A percentile compares a stretch with the other conserved stretches of the same genome.
Evolutionary conservation across 2,113 vertebrate genomes (phyloP).

Genomic region (Ptilonorhynchus violaceus): DNA sequence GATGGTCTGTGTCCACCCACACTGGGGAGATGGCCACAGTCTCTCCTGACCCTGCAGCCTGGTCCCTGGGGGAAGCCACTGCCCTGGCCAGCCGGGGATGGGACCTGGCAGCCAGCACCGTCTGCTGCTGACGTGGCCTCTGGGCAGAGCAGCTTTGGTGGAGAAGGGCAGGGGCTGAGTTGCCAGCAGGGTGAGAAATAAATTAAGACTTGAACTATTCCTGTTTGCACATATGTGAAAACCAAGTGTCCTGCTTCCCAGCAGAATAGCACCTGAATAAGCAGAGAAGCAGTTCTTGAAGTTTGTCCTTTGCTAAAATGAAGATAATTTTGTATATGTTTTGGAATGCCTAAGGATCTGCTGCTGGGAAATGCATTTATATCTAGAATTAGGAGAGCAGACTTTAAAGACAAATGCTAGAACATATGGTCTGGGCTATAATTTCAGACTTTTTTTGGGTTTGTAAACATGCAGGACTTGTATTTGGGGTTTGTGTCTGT

Average conservation of each 20-base stretch:
- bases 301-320: neutral
- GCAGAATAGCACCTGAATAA: neutral
- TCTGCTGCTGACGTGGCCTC: conserved; percentile 81
- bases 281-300: neutral
- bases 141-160: neutral
- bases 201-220: neutral
- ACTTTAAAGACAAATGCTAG: neutral
- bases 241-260: neutral
- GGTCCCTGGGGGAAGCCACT: neutral
- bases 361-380: conserved; percentile 1
- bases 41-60: neutral
- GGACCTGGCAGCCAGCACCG: conserved; percentile 69
- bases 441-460: neutral
- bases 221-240: neutral
- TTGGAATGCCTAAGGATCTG: neutral
- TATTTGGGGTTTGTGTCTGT: neutral
- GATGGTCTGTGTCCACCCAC: rapidly evolving
- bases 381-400: neutral
- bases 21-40: neutral
- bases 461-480: neutral
- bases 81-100: conserved; percentile 70
- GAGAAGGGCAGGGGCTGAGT: conserved; percentile 36
- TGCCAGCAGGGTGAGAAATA: conserved; percentile 33
- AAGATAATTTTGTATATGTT: neutral
- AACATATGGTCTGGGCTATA: neutral